phyloP scores from a whole-genome alignment of 2,888 invertebrate genomes.

The Drosophila picticornis region DNA sequence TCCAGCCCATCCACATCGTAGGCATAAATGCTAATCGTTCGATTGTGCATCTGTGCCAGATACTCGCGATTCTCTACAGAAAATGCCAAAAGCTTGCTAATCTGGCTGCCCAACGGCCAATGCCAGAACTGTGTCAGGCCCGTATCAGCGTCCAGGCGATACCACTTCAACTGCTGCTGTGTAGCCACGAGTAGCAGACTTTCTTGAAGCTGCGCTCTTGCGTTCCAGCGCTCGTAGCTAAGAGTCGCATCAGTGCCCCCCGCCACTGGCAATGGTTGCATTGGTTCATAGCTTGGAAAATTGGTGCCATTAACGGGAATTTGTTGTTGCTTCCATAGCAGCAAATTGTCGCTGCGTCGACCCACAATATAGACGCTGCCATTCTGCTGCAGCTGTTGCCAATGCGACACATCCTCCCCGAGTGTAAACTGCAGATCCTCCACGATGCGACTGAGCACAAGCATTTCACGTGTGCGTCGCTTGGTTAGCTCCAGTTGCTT shows the following conservation, averaged over 20 bases:
- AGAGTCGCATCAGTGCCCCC: slow-evolving; percentile 62
- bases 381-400: slow-evolving; percentile 77
- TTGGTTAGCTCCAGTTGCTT: slow-evolving; percentile 74
- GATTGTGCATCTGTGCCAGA: slow-evolving; percentile 69
- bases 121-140: slow-evolving; percentile 70
- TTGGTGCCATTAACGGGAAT: not conserved
- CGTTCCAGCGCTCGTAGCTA: slow-evolving; percentile 79
- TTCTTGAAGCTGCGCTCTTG: slow-evolving; percentile 60
- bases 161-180: slow-evolving; percentile 76
- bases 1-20: slow-evolving; percentile 71
- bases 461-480: slow-evolving; percentile 80
- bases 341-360: slow-evolving; percentile 61
- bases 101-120: slow-evolving; percentile 73
- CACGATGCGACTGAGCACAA: slow-evolving; percentile 77
- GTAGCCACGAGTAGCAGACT: slow-evolving; percentile 70
- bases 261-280: slow-evolving; percentile 49
- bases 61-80: slow-evolving; percentile 65
- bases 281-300: slow-evolving; percentile 47
- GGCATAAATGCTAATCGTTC: slow-evolving; percentile 79
- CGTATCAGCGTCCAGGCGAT: slow-evolving; percentile 53
- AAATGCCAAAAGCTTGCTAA: slow-evolving; percentile 72
- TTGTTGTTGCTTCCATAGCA: slow-evolving; percentile 65
- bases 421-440: slow-evolving; percentile 78
- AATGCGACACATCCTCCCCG: slow-evolving; percentile 76
- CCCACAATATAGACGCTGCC: slow-evolving; percentile 80